Conservation (phyloP, 2,888 invertebrate genomes). For the Drosophila recens region DNA sequence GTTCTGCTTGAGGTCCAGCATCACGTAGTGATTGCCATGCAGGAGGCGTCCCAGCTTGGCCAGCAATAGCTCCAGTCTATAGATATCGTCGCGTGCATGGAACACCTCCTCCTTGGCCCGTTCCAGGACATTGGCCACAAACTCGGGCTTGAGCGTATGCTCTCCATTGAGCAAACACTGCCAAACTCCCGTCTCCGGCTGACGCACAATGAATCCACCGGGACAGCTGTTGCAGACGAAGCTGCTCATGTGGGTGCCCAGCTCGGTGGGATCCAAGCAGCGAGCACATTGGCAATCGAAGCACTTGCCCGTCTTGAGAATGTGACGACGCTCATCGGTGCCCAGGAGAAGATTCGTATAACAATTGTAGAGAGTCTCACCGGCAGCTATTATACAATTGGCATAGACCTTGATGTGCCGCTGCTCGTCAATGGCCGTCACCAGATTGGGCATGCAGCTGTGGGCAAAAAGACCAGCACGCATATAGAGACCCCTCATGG, state of each 20-base stretch:
- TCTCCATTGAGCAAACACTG: slow-evolving; percentile 74
- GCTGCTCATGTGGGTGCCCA: slow-evolving; percentile 89
- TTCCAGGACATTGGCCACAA: slow-evolving; percentile 86
- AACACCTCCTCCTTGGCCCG: slow-evolving; percentile 85
- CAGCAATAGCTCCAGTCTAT: slow-evolving; percentile 86
- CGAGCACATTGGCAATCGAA: slow-evolving; percentile 90
- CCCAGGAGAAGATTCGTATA: slow-evolving; percentile 91
- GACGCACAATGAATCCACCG: slow-evolving; percentile 61
- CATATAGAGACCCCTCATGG: slow-evolving; percentile 89
- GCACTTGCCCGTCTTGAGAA: slow-evolving; percentile 90
- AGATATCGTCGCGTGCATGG: slow-evolving; percentile 83
- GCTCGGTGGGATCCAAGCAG: slow-evolving; percentile 90
- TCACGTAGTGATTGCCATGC: slow-evolving; percentile 89
- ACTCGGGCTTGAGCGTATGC: slow-evolving; percentile 75
- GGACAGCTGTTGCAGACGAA: slow-evolving; percentile 74
- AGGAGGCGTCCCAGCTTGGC: slow-evolving; percentile 87
- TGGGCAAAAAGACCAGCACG: slow-evolving; percentile 90
- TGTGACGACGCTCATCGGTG: slow-evolving; percentile 88
- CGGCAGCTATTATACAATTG: slow-evolving; percentile 87
- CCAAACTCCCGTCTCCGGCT: slow-evolving; percentile 65
- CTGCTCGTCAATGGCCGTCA: slow-evolving; percentile 89
- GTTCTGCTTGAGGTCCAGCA: slow-evolving; percentile 90
- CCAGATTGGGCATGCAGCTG: slow-evolving; percentile 90
- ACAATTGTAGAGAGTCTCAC: slow-evolving; percentile 88
- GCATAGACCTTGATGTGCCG: slow-evolving; percentile 89